phyloP scores from a whole-genome alignment of 2,797 vertebrate species.

The Hyperoplus immaculatus region DNA sequence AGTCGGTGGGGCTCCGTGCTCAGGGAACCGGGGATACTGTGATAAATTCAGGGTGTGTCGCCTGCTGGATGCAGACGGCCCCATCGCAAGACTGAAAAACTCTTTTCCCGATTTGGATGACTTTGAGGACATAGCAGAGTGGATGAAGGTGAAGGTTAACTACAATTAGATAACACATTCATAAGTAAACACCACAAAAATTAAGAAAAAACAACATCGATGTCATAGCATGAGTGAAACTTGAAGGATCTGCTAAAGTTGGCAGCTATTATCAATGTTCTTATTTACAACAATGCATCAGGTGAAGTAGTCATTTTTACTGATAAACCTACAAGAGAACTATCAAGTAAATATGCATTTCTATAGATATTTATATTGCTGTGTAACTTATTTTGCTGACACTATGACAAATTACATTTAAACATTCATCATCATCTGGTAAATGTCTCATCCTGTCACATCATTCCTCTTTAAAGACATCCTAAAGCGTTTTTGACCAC shows the following conservation, averaged over 20 bases:
- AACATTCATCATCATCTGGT: background rate
- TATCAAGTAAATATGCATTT: background rate
- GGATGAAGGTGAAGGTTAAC: slow-evolving; percentile 85
- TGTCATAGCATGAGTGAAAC: background rate
- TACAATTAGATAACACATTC: background rate
- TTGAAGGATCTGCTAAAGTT: background rate
- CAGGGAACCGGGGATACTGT: slow-evolving; percentile 84
- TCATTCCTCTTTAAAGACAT: background rate
- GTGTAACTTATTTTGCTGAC: background rate
- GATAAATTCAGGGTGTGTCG: slow-evolving; percentile 87
- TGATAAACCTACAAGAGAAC: no score
- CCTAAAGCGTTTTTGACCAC: background rate
- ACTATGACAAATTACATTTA: background rate
- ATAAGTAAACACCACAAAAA: background rate
- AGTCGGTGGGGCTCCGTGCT: slow-evolving; percentile 83
- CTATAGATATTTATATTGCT: background rate
- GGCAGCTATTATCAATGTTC: background rate
- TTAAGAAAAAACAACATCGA: background rate
- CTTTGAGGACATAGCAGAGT: slow-evolving; percentile 81
- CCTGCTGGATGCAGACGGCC: slow-evolving; percentile 87
- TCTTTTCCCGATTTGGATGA: slow-evolving; percentile 83
- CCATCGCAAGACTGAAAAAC: slow-evolving; percentile 87
- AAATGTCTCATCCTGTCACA: background rate
- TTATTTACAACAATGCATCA: no score
- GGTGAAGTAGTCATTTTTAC: no score